Evolutionary conservation across 2,797 vertebrate genomes (phyloP).

Genomic region (Lindbergichthys nudifrons): DNA sequence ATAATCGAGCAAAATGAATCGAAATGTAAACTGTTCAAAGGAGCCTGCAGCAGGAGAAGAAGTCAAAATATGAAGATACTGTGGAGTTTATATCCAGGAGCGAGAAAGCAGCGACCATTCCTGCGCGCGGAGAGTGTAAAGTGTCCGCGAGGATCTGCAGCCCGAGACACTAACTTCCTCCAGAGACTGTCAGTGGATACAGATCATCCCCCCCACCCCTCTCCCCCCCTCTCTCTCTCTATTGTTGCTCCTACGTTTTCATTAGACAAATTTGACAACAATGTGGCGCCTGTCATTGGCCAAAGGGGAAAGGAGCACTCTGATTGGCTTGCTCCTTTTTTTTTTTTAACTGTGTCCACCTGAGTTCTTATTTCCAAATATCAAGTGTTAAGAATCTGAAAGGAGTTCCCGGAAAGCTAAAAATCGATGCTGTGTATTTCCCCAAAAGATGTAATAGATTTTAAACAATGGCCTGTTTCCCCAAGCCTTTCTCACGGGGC

Average conservation of each 20-base stretch:
- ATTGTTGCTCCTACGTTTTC: constrained; percentile 97
- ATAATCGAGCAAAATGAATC: not conserved
- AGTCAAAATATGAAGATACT: constrained; percentile 7
- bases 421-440: constrained; percentile 77
- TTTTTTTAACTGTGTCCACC: constrained; percentile 91
- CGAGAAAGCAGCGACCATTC: constrained; percentile 46
- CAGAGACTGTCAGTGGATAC: constrained; percentile 89
- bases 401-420: constrained; percentile 82
- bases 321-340: constrained; percentile 90
- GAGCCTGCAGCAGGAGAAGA: not conserved
- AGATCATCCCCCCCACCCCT: constrained; percentile 76
- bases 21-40: too few relatives aligned
- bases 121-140: constrained; percentile 47
- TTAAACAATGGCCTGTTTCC: constrained; percentile 38
- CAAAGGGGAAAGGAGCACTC: constrained; percentile 87
- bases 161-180: constrained; percentile 89
- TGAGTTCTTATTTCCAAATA: constrained; percentile 87
- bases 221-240: constrained; percentile 83
- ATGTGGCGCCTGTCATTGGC: constrained; percentile 98
- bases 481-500: not conserved
- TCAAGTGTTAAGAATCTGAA: constrained; percentile 86
- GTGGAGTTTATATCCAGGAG: constrained; percentile 60
- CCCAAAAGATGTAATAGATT: constrained; percentile 50
- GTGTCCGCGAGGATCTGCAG: constrained; percentile 76
- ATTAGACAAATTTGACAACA: constrained; percentile 99